Evolutionary conservation across 2,888 invertebrate species (phyloP).

Genomic region (Morinoia aosen): DNA sequence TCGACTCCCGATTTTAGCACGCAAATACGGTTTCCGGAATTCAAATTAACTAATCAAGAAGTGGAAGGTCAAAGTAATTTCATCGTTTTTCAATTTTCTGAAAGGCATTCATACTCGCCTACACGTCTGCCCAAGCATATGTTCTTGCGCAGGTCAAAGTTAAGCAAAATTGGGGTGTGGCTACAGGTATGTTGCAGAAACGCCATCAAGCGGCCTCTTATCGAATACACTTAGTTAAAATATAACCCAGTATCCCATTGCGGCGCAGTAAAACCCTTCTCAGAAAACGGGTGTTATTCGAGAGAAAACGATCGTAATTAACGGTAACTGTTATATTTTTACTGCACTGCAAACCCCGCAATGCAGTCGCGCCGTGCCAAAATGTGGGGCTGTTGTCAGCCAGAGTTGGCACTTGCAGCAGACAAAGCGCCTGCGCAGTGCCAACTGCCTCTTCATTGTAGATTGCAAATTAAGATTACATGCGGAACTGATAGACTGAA

Average conservation of each 20-base stretch:
- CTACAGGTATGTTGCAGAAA: neutral
- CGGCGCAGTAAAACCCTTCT: neutral
- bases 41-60: too few species aligned
- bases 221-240: neutral
- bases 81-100: too few species aligned
- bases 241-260: neutral
- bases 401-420: neutral
- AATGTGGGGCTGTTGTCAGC: slow-evolving; percentile 18
- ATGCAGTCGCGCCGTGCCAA: neutral
- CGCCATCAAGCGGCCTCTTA: neutral
- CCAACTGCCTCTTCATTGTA: slow-evolving; percentile 14
- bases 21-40: too few species aligned
- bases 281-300: neutral
- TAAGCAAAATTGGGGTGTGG: neutral
- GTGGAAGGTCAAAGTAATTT: too few species aligned
- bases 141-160: neutral
- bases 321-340: slow-evolving; percentile 14
- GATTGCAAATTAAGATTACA: neutral
- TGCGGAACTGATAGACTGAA: neutral
- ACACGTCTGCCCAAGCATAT: neutral
- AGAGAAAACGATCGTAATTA: neutral
- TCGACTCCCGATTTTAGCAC: too few species aligned
- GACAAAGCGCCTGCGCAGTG: neutral
- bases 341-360: neutral
- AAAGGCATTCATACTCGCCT: neutral